Percentiles rank a stretch among this genome's conserved stretches.
phyloP scores from a whole-genome alignment of 2,113 vertebrate genomes.

The Pyxicephalus adspersus region DNA sequence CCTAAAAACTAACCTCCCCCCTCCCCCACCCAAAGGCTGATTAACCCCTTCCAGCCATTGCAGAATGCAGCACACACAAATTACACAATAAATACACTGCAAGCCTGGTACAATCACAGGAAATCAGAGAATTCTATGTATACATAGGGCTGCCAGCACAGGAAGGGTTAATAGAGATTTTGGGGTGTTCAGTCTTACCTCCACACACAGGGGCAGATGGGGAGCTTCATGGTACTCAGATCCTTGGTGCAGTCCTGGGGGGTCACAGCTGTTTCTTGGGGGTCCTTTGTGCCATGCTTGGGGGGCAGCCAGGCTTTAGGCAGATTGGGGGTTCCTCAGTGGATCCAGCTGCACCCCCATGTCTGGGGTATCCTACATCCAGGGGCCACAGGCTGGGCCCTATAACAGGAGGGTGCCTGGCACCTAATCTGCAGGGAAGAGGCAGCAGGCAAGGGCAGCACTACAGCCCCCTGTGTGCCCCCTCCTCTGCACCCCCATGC shows the following conservation, averaged over 20 bases:
- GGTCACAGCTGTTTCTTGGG: not conserved
- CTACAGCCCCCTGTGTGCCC: constrained; percentile 31
- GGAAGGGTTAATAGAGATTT: not conserved
- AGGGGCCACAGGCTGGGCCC: not conserved
- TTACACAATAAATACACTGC: too few relatives aligned
- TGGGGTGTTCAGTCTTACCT: constrained; percentile 21
- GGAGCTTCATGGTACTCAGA: constrained; percentile 39
- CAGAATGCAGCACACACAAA: too few relatives aligned
- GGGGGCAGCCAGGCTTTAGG: not conserved
- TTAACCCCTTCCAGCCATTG: too few relatives aligned
- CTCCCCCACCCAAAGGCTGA: too few relatives aligned
- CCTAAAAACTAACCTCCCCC: not conserved
- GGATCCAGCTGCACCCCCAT: not conserved
- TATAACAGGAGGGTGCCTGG: not conserved
- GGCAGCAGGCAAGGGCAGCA: constrained; percentile 11
- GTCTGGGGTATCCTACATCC: not conserved
- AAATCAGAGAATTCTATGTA: too few relatives aligned
- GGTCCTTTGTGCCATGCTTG: not conserved
- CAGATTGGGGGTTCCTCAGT: not conserved
- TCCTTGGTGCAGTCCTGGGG: not conserved
- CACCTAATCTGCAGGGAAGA: not conserved
- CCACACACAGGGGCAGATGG: constrained; percentile 14
- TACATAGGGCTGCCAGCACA: not conserved
- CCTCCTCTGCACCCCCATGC: constrained; percentile 12
- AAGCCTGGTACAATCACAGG: too few relatives aligned